These are phyloP conservation scores for Chrysomela aeneicollis DNA, from an alignment of 2,888 invertebrate species.

Conservation along the genomic window DNA sequence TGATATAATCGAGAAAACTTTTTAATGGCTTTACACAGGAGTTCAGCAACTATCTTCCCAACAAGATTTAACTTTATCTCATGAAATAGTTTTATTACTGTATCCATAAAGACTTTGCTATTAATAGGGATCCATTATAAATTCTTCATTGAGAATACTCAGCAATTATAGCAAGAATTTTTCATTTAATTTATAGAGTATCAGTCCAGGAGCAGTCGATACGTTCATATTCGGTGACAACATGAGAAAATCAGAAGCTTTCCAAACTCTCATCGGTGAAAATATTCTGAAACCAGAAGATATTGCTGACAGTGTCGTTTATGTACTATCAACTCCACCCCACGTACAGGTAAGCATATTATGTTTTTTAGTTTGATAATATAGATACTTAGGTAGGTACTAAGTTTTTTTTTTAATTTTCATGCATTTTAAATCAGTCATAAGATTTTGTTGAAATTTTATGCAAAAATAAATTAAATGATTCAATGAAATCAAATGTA, in stretches of 20 bases:
- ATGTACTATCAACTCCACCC: constrained; percentile 24
- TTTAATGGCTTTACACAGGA: too few relatives aligned
- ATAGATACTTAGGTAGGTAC: too few relatives aligned
- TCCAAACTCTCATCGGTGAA: neutral
- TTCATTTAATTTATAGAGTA: constrained; percentile 40
- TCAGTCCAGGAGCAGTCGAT: constrained; percentile 45
- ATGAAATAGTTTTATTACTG: constrained; percentile 21
- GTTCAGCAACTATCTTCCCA: too few relatives aligned
- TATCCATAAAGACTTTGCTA: too few relatives aligned
- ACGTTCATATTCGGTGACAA: constrained; percentile 32
- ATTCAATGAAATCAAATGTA: too few relatives aligned
- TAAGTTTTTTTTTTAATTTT: too few relatives aligned
- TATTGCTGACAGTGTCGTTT: constrained; percentile 22
- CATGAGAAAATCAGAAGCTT: constrained; percentile 16
- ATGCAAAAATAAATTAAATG: too few relatives aligned
- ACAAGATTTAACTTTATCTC: too few relatives aligned
- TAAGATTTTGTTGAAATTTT: too few relatives aligned
- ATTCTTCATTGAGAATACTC: constrained; percentile 12
- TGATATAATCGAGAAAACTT: too few relatives aligned
- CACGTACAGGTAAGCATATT: constrained; percentile 20
- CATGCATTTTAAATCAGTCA: too few relatives aligned
- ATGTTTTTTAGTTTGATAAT: too few relatives aligned
- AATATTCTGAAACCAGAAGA: constrained; percentile 21
- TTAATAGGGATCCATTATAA: constrained; percentile 36
- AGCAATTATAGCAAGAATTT: neutral